phyloP scores from a whole-genome alignment of 1,140 invertebrate species.

The Ladona fulva region DNA sequence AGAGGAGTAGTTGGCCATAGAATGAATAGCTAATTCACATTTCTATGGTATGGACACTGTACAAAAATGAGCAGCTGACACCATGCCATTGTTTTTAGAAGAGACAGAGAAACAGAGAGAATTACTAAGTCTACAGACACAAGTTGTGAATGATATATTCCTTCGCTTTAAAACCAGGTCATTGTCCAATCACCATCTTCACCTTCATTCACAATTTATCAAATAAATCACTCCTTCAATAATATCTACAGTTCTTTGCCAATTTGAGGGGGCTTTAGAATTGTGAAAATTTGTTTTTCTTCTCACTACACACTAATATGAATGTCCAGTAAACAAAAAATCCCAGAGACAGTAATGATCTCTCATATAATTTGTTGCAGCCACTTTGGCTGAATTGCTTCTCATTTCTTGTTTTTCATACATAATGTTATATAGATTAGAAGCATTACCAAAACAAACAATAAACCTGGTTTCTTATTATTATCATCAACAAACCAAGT shows the following conservation, averaged over 20 bases:
- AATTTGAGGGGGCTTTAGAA: not conserved
- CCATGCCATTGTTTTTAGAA: constrained; percentile 9
- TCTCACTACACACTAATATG: constrained; percentile 1
- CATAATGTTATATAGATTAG: constrained; percentile 1
- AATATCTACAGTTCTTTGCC: constrained; percentile 2
- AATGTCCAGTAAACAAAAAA: constrained; percentile 9
- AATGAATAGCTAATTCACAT: not conserved
- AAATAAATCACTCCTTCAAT: not conserved
- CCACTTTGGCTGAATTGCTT: constrained; percentile 2
- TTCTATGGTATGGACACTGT: constrained; percentile 9
- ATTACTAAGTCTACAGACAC: constrained; percentile 9
- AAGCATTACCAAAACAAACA: constrained; percentile 10
- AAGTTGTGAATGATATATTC: constrained; percentile 4
- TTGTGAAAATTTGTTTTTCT: constrained; percentile 10
- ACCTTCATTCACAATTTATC: constrained; percentile 3
- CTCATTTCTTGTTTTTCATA: constrained; percentile 10
- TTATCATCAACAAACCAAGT: constrained; percentile 9
- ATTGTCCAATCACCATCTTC: not conserved
- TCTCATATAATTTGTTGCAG: constrained; percentile 1
- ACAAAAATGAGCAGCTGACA: constrained; percentile 9
- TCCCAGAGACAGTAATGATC: not conserved
- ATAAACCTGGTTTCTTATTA: not conserved
- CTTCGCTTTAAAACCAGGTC: not conserved
- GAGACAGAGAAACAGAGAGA: constrained; percentile 8
- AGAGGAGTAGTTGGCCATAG: constrained; percentile 1